Percentiles rank a stretch among this genome's conserved stretches.
Conservation (phyloP, 2,113 vertebrate species). For the Emydura subglobosa region DNA sequence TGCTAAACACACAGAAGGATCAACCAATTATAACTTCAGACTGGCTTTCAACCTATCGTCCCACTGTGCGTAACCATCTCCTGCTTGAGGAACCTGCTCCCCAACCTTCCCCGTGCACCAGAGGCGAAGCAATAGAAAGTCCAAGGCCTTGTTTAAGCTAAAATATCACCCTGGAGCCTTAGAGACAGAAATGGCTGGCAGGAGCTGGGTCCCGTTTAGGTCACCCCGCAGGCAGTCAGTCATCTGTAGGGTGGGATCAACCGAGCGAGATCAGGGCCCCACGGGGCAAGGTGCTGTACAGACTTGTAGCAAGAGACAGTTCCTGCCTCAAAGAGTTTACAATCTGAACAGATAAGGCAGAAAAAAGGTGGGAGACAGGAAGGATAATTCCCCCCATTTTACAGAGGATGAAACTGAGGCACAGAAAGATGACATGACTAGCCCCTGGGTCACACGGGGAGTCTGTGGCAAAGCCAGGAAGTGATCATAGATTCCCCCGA, state of each 20-base stretch:
- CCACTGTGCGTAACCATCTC: neutral
- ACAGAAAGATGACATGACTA: neutral
- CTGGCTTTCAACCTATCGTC: neutral
- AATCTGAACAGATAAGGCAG: neutral
- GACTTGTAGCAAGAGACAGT: neutral
- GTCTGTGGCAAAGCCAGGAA: neutral
- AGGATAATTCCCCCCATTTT: neutral
- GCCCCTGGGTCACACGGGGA: neutral
- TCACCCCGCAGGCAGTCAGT: neutral
- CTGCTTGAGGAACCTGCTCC: neutral
- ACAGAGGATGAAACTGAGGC: neutral
- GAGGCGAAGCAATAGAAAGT: no score
- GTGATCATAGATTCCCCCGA: neutral
- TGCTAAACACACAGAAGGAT: no score
- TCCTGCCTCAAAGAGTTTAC: no score
- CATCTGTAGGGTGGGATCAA: neutral
- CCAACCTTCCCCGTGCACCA: neutral
- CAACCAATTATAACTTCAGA: neutral
- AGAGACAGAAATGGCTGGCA: neutral
- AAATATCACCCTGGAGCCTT: neutral
- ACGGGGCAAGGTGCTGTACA: neutral
- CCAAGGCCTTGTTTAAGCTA: neutral
- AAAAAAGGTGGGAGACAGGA: neutral
- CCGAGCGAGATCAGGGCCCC: neutral
- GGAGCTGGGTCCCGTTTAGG: neutral